Base-by-base conservation (phyloP, 2,797 vertebrate genomes). In the Crocodylus rhombifer region DNA sequence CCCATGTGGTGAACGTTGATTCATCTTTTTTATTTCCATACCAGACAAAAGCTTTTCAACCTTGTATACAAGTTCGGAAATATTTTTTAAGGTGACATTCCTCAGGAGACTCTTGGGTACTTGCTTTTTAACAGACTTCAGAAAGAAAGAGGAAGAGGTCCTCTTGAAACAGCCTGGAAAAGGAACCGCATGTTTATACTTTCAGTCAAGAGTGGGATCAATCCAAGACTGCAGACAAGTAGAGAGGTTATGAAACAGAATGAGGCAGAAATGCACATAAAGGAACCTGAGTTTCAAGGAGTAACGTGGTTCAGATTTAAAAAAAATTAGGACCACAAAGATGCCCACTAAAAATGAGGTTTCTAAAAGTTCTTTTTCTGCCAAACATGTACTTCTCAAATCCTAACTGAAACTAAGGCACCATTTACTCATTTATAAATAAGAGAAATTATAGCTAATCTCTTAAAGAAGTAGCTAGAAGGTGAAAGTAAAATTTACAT, bases 191-290 rank as follows among this genome's bases (percentile, higher is more conserved):
- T 42, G 36, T 18, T 64, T 36, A 51, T 71, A 71, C 65, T 58
- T 78, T 36, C 62, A 23, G 21, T 17, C 14, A 3, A 65, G 30
- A 33, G 15, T 55, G 20, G 30, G 36, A 33, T 7, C 30, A 79
- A 11, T 1, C 0, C 58, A 57, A 67, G 28, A 9, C n/a, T 26
- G 26, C 4, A n/a, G 17, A 61, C 42, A 4, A 17, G 6, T 36
- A 26, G 74, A 26, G 9, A 60, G 10, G 28, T 21, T 80, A 26
- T 0, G 17, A 14, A 36, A 77, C 14, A 65, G 16, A 28, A 89
- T 1, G 2, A 67, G 65, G 14, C 36, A 84, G 82, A 30, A 82
- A 73, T 14, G 57, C 55, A 87, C 9, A 79, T 7, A 1, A 36
- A 84, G 62, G 26, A 56, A 55, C 71, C 17, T 51, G 80, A 74